phyloP scores from a whole-genome alignment of 92 coral and sea anemone genomes.

The Chrysogorgia sp. region DNA sequence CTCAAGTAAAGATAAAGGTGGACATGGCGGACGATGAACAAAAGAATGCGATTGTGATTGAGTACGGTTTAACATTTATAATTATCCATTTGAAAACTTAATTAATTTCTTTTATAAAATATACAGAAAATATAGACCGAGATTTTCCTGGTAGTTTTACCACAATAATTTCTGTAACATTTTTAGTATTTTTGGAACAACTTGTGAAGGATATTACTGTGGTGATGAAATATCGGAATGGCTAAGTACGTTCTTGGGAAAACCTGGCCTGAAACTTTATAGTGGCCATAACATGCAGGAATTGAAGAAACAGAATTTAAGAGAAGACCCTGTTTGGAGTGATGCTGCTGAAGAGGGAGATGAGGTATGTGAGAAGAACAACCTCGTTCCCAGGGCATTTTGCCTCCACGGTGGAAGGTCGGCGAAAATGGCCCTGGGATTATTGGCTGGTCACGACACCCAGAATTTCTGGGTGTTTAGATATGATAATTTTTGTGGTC shows the following conservation, averaged over 20 bases:
- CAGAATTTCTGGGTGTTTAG: no score
- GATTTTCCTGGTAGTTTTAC: not conserved
- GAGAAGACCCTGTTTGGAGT: slow-evolving; percentile 68
- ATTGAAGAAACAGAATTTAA: slow-evolving; percentile 60
- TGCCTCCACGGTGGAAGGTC: no score
- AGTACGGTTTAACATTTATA: slow-evolving; percentile 25
- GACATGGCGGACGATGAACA: slow-evolving; percentile 33
- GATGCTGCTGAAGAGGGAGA: slow-evolving; percentile 65
- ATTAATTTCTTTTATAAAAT: no score
- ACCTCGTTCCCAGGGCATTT: no score
- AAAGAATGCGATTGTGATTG: slow-evolving; percentile 21
- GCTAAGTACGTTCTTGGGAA: slow-evolving; percentile 75
- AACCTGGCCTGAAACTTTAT: slow-evolving; percentile 66
- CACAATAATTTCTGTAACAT: not conserved
- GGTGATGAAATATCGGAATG: slow-evolving; percentile 81
- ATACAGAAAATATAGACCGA: not conserved
- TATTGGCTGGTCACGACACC: no score
- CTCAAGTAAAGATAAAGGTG: slow-evolving; percentile 62
- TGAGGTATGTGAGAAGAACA: slow-evolving; percentile 55
- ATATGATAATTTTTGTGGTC: no score
- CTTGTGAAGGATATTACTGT: slow-evolving; percentile 76
- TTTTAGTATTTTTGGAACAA: slow-evolving; percentile 62
- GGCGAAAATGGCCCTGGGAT: no score
- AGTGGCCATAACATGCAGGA: slow-evolving; percentile 28
- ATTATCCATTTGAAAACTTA: not conserved